phyloP scores from a whole-genome alignment of 2,113 vertebrate species.

The Podiceps cristatus region DNA sequence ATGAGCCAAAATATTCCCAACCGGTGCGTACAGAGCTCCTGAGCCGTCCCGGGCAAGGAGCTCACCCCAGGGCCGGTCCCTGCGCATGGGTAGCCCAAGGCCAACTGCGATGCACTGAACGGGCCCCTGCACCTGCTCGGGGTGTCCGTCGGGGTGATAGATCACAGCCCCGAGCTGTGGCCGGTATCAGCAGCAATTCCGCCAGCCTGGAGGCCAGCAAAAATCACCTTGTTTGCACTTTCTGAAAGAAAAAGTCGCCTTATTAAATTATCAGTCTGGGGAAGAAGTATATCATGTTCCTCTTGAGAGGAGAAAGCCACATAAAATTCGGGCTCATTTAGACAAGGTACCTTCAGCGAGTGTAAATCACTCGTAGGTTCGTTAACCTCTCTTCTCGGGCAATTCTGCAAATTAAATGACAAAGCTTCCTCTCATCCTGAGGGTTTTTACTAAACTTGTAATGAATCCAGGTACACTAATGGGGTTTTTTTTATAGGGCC shows the following conservation, averaged over 20 bases:
- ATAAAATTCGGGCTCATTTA: not conserved
- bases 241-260: not conserved
- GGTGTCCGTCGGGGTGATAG: not conserved
- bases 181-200: not conserved
- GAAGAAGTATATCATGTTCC: conserved; percentile 5
- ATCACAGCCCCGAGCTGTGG: not conserved
- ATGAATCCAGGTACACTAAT: not conserved
- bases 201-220: not conserved
- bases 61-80: not conserved
- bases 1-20: not conserved
- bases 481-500: not conserved
- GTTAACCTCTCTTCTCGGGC: not conserved
- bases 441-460: not conserved
- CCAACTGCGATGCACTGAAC: not conserved
- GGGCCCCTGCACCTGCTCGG: not conserved
- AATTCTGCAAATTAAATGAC: not conserved
- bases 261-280: conserved; percentile 27
- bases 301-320: not conserved
- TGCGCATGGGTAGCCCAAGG: not conserved
- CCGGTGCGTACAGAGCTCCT: not conserved
- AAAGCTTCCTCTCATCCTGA: not conserved
- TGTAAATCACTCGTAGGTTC: not conserved
- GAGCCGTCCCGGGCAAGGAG: not conserved
- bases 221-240: conserved; percentile 1
- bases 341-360: not conserved